phyloP scores from a whole-genome alignment of 2,888 invertebrate species.

The Agriopis aurantiaria region DNA sequence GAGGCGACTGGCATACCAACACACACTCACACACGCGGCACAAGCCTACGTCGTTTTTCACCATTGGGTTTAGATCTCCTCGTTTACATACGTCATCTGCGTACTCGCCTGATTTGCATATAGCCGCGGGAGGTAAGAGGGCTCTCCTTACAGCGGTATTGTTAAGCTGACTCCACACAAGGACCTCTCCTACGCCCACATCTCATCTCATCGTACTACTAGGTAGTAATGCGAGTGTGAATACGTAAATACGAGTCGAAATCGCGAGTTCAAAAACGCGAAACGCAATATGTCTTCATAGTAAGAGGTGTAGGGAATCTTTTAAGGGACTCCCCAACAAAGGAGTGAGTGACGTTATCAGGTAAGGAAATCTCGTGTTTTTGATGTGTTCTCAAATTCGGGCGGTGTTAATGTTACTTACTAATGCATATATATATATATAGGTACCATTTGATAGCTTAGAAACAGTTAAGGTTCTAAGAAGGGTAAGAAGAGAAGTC shows the following conservation, averaged over 20 bases:
- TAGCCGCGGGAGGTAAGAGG: constrained; percentile 55
- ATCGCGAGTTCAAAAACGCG: constrained; percentile 86
- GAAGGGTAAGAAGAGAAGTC: no score
- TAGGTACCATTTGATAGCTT: not conserved
- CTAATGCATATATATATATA: not conserved
- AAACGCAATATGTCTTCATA: constrained; percentile 86
- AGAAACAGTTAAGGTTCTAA: not conserved
- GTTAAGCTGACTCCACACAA: constrained; percentile 76
- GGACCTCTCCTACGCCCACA: constrained; percentile 71
- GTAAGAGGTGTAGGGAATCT: constrained; percentile 79
- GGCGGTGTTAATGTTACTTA: constrained; percentile 42
- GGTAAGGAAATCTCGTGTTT: constrained; percentile 72
- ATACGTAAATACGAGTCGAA: constrained; percentile 85
- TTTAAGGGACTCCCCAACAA: constrained; percentile 76
- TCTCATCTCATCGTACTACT: constrained; percentile 82
- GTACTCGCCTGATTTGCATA: constrained; percentile 68
- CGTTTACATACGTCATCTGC: constrained; percentile 77
- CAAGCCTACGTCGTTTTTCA: constrained; percentile 78
- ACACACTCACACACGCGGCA: constrained; percentile 75
- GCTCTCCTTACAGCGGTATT: constrained; percentile 70
- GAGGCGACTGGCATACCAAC: constrained; percentile 85
- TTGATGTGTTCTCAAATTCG: constrained; percentile 66
- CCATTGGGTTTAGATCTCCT: constrained; percentile 73
- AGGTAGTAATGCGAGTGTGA: constrained; percentile 82
- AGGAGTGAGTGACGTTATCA: constrained; percentile 73